Conservation (phyloP, 2,888 invertebrate genomes). For the Tridacna crocea region DNA sequence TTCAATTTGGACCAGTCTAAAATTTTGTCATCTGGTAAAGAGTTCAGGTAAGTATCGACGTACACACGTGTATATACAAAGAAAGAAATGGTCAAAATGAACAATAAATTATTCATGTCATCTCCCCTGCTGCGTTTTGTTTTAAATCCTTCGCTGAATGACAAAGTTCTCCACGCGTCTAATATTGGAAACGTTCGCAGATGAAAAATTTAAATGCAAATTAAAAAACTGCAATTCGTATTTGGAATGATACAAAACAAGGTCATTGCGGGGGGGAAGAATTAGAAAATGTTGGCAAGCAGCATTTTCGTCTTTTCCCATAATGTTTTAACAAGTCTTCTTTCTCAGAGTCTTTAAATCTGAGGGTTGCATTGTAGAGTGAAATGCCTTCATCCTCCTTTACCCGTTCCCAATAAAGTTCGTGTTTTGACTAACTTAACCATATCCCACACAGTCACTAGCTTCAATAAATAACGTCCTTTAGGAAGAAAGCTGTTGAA, state of each 20-base stretch:
- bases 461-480: neutral
- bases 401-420: neutral
- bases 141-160: neutral
- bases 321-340: no score
- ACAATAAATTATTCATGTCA: conserved; percentile 25
- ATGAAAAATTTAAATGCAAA: neutral
- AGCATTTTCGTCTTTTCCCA: no score
- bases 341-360: no score
- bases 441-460: neutral
- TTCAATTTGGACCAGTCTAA: no score
- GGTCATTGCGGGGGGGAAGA: neutral
- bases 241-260: neutral
- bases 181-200: neutral
- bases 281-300: neutral
- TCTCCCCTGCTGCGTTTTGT: conserved; percentile 19
- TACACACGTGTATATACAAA: no score
- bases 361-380: no score
- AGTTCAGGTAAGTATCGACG: no score
- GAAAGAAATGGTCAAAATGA: neutral
- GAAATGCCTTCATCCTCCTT: no score
- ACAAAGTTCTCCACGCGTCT: neutral
- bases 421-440: neutral
- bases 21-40: no score
- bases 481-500: neutral
- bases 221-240: no score